A percentile compares a stretch with the other conserved stretches of the same genome.
Evolutionary conservation across 1,140 invertebrate species (phyloP).

Genomic region (Pogonomyrmex barbatus): DNA sequence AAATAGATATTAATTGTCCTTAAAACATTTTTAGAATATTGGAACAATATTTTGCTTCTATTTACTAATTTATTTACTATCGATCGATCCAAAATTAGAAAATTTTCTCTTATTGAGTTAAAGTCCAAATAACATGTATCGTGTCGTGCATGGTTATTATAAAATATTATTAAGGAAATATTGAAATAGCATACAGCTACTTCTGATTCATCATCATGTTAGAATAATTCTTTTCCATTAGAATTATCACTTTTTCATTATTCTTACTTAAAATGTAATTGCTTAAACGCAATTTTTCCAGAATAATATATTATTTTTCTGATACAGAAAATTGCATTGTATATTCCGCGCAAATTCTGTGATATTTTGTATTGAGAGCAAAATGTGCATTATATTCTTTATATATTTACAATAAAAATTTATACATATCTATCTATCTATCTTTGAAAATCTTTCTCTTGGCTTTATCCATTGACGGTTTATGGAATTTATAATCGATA

Average conservation of each 20-base stretch:
- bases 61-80: neutral
- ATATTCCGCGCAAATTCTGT: too few relatives aligned
- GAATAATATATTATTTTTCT: too few relatives aligned
- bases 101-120: neutral
- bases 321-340: too few relatives aligned
- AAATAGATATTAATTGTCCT: too few relatives aligned
- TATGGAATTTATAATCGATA: conserved; percentile 20
- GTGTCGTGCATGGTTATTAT: neutral
- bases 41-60: neutral
- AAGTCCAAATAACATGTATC: neutral
- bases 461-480: neutral
- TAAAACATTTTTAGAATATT: neutral
- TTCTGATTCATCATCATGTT: too few relatives aligned
- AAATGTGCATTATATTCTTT: too few relatives aligned
- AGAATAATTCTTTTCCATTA: too few relatives aligned
- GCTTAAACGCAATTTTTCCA: too few relatives aligned
- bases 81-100: neutral
- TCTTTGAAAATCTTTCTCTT: conserved; percentile 12
- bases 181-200: neutral
- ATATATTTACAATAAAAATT: neutral
- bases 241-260: too few relatives aligned
- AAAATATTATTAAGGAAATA: conserved; percentile 3
- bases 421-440: neutral
- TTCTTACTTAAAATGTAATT: too few relatives aligned
- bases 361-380: too few relatives aligned